Conservation (phyloP, 2,113 vertebrate genomes). For the Tympanuchus pallidicinctus region DNA sequence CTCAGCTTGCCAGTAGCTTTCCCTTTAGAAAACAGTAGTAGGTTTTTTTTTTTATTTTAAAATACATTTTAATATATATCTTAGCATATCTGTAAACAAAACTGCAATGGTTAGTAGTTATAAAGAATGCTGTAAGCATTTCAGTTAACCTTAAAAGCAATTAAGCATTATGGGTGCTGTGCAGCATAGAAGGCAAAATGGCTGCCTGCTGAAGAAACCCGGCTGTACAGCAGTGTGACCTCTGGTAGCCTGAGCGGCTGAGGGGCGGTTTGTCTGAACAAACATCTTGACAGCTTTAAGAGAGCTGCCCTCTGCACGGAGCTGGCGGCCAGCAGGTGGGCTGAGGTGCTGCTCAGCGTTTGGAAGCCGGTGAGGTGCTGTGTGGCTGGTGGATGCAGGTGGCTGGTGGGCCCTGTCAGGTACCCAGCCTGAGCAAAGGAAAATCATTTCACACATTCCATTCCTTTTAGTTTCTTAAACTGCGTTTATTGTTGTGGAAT, state of each 20-base stretch:
- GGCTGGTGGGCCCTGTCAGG: neutral
- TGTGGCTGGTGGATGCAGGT: neutral
- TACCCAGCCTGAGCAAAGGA: neutral
- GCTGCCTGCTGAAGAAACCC: neutral
- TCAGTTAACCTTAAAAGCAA: neutral
- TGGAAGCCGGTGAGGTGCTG: neutral
- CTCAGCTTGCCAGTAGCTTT: neutral
- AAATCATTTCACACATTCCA: neutral
- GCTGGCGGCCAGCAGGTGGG: neutral
- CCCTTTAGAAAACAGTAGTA: neutral
- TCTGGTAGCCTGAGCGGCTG: neutral
- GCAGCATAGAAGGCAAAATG: neutral
- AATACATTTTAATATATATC: neutral
- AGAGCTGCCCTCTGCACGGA: neutral
- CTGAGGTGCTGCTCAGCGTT: neutral
- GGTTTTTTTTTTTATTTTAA: neutral
- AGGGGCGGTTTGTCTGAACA: fast-evolving
- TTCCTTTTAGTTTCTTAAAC: neutral
- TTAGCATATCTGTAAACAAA: neutral
- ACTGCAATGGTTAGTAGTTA: neutral
- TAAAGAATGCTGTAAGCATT: neutral
- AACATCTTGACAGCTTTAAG: neutral
- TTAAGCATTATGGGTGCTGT: neutral
- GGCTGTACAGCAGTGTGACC: neutral
- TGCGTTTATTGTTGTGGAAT: conserved; percentile 6